phyloP scores from a whole-genome alignment of 2,888 invertebrate species.

The Hydraecia micacea region DNA sequence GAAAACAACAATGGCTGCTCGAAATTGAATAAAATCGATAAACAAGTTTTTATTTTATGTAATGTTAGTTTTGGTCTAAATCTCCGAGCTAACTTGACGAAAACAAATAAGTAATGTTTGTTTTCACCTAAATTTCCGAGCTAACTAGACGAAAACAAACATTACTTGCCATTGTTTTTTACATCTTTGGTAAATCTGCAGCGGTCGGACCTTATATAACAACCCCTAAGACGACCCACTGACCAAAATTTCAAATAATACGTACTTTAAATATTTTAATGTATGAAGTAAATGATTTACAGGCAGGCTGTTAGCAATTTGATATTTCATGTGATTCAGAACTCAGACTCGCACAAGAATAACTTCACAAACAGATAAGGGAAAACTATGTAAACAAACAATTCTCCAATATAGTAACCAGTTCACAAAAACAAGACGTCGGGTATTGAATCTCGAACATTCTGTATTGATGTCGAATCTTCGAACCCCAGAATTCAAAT shows the following conservation, averaged over 20 bases:
- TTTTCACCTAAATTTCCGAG: no score
- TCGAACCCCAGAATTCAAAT: background rate
- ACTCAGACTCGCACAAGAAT: background rate
- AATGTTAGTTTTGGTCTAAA: no score
- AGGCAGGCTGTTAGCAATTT: background rate
- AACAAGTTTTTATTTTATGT: no score
- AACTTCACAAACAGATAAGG: background rate
- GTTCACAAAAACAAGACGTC: background rate
- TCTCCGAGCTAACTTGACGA: no score
- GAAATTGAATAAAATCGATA: no score
- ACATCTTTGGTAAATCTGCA: no score
- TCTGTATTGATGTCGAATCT: background rate
- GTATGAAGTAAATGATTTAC: background rate
- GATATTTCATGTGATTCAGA: background rate
- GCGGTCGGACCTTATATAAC: no score
- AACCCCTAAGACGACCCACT: no score
- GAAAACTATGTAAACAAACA: conserved; percentile 9
- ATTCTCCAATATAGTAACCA: background rate
- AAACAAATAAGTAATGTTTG: no score
- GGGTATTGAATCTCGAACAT: background rate
- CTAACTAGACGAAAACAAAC: no score
- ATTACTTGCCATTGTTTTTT: no score
- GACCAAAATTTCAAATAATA: background rate
- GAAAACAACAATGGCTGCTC: no score
- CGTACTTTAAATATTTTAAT: background rate